Percentiles rank a stretch among this genome's conserved stretches.
These are phyloP conservation scores for Glomeris maerens DNA, from an alignment of 1,140 invertebrate genomes.

Conservation along the genomic window DNA sequence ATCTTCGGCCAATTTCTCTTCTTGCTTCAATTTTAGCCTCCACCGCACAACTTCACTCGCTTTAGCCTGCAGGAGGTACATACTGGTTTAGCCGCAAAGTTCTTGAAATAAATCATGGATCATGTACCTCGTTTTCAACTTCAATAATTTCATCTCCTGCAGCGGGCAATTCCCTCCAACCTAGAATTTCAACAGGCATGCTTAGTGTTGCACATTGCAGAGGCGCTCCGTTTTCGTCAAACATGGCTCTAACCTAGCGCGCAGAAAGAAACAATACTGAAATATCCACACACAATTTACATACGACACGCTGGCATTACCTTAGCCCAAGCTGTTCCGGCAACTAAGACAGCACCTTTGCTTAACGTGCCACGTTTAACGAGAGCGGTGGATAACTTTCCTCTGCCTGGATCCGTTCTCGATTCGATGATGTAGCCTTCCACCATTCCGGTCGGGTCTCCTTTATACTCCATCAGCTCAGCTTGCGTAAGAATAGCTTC, in stretches of 20 bases:
- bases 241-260: constrained; percentile 58
- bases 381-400: constrained; percentile 72
- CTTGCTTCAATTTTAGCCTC: constrained; percentile 40
- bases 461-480: constrained; percentile 71
- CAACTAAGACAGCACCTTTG: constrained; percentile 64
- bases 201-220: constrained; percentile 57
- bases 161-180: constrained; percentile 71
- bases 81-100: no score
- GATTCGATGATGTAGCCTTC: constrained; percentile 87
- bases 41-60: constrained; percentile 53
- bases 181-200: constrained; percentile 71
- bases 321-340: constrained; percentile 67
- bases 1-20: constrained; percentile 48
- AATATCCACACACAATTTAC: not conserved
- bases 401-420: constrained; percentile 50
- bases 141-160: constrained; percentile 77
- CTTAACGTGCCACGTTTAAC: constrained; percentile 79
- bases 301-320: constrained; percentile 27
- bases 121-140: constrained; percentile 56
- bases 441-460: constrained; percentile 62
- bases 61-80: constrained; percentile 36
- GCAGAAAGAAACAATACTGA: constrained; percentile 11
- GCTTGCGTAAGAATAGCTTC: constrained; percentile 72
- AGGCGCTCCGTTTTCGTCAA: constrained; percentile 55
- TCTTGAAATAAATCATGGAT: no score